Conservation (phyloP, 2,113 vertebrate genomes). For the Myotis davidii region DNA sequence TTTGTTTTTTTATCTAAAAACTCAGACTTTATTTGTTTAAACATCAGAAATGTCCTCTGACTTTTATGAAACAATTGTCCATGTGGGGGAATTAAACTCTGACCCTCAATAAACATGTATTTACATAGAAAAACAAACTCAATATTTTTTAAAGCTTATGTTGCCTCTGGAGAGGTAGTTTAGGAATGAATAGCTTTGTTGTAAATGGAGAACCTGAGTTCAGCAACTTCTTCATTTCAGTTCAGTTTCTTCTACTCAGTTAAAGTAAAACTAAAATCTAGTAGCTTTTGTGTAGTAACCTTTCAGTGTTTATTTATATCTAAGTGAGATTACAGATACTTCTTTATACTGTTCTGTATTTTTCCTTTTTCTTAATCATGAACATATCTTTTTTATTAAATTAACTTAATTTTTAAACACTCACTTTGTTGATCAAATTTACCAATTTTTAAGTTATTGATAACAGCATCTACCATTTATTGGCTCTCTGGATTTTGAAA, state of each 20-base stretch:
- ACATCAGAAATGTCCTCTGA: constrained; percentile 25
- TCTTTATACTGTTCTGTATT: not conserved
- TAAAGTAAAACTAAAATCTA: constrained; percentile 30
- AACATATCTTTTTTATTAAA: not conserved
- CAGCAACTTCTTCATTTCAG: not conserved
- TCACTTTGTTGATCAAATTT: not conserved
- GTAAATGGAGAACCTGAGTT: not conserved
- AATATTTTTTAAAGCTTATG: not conserved
- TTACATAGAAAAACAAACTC: not conserved
- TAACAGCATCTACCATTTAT: not conserved
- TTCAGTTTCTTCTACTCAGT: constrained; percentile 33
- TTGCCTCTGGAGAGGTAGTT: not conserved
- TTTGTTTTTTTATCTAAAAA: constrained; percentile 52
- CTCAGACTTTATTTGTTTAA: constrained; percentile 11
- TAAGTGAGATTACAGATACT: not conserved
- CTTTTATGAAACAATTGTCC: not conserved
- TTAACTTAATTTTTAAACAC: not conserved
- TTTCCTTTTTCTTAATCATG: not conserved
- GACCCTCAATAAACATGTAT: not conserved
- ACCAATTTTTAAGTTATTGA: not conserved
- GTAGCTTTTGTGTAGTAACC: not conserved
- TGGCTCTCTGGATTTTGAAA: not conserved
- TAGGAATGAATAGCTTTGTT: not conserved
- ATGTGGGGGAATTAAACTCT: not conserved
- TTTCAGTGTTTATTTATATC: not conserved